These are phyloP conservation scores for Oceanodroma leucorhoa DNA, from an alignment of 2,797 vertebrate species.

Conservation along the genomic window DNA sequence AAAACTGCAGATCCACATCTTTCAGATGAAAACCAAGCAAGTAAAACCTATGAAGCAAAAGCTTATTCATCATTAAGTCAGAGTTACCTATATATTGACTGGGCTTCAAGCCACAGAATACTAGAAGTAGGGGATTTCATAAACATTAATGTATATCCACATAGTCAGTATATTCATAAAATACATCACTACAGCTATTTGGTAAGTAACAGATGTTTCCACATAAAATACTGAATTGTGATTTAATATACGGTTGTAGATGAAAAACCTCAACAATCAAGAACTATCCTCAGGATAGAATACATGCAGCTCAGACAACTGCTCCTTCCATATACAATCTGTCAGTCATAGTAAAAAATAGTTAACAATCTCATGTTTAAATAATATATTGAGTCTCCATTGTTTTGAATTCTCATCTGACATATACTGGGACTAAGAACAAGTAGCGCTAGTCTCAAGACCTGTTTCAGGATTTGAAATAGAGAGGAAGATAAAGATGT, in stretches of 20 bases:
- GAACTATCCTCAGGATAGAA: not conserved
- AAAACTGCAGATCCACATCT: constrained; percentile 76
- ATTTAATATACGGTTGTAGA: not conserved
- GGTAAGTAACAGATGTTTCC: constrained; percentile 74
- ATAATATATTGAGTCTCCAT: not conserved
- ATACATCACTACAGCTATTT: constrained; percentile 84
- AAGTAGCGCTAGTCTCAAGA: not conserved
- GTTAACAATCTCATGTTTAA: not conserved
- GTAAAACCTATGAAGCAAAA: constrained; percentile 67
- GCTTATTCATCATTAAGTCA: constrained; percentile 84
- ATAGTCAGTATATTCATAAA: constrained; percentile 74
- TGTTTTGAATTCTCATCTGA: not conserved
- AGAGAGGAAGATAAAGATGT: not conserved
- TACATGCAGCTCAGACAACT: not conserved
- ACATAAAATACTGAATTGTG: not conserved
- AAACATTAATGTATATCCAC: constrained; percentile 77
- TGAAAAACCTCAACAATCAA: not conserved
- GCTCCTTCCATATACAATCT: not conserved
- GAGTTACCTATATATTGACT: constrained; percentile 89
- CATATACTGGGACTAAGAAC: not conserved
- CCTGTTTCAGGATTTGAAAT: not conserved
- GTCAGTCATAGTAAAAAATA: not conserved
- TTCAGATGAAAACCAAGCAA: constrained; percentile 78
- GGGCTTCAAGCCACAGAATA: constrained; percentile 64
- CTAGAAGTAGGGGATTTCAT: constrained; percentile 75